These are phyloP conservation scores for Spicauda simplicius DNA, from an alignment of 2,888 invertebrate genomes.

Conservation along the genomic window DNA sequence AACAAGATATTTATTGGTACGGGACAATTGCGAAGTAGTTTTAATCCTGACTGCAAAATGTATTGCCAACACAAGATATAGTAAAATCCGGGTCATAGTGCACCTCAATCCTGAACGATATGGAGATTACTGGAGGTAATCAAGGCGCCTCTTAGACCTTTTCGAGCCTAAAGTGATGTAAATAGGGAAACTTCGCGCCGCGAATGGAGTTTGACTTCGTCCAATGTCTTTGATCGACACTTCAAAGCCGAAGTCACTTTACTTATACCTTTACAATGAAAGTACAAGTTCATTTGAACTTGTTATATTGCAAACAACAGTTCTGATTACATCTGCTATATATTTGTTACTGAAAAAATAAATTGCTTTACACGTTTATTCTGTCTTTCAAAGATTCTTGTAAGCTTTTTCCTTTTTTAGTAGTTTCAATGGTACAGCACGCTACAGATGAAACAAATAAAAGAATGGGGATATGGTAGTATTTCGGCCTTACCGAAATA, in stretches of 20 bases:
- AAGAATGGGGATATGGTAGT: no score
- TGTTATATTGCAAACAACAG: no score
- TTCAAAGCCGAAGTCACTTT: slow-evolving; percentile 56
- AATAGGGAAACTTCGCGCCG: slow-evolving; percentile 61
- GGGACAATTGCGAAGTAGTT: no score
- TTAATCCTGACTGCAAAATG: not conserved
- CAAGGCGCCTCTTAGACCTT: slow-evolving; percentile 69
- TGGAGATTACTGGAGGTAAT: slow-evolving; percentile 54
- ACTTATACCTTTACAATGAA: slow-evolving; percentile 8
- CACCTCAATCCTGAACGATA: slow-evolving; percentile 37
- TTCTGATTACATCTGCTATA: no score
- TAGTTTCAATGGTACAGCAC: no score
- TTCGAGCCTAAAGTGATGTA: slow-evolving; percentile 73
- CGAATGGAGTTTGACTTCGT: slow-evolving; percentile 69
- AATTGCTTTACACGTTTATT: no score
- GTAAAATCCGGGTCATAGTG: slow-evolving; percentile 1
- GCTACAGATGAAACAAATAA: no score
- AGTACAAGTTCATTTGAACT: not conserved
- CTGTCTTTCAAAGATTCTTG: no score
- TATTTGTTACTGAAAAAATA: no score
- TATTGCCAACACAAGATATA: slow-evolving; percentile 23
- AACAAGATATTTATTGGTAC: no score
- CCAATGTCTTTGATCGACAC: slow-evolving; percentile 75
- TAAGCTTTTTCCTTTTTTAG: no score
- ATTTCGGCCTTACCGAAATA: no score